Evolutionary conservation across 2,113 vertebrate species (phyloP), one percentile per base, ranked within the genome.

Genomic region (Vidua macroura): DNA sequence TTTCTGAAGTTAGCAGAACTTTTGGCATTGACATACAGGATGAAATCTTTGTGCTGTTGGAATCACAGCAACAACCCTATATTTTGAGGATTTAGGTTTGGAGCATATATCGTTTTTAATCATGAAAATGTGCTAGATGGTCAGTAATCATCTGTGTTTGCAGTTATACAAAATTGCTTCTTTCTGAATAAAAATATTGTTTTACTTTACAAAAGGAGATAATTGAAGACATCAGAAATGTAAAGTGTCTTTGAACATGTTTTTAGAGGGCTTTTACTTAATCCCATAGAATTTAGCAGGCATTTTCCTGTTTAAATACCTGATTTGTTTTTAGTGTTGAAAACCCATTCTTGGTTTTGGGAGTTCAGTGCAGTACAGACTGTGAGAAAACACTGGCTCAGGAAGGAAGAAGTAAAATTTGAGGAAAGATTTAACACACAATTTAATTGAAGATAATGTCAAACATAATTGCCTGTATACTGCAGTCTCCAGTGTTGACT

Each of bases 371-470:
- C 52, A 46, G n/a, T 62, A 30, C 17, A 62, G 78, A 69, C 79
- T 2, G 6, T 80, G 88, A 66, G 67, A 93, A 83, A 90, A 69
- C 25, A 39, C 41, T 64, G 70, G 23, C 41, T 85, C 51, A 60
- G 82, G 87, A 95, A 95, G 79, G 86, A 94, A 92, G 66, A 84
- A 85, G 28, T 89, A 89, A 95, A 89, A 82, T 44, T n/a, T 92
- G 79, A 93, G 72, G 67, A 80, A 92, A 85, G 88, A 73, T 93
- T 79, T 77, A 94, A 60, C 28, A 49, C 53, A 20, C 15, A 41
- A 23, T 85, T 93, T 79, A 22, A 30, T 80, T 76, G 85, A 68
- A 76, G 82, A 64, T 53, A 41, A 83, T 69, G 68, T 74, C 82
- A 66, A 53, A 53, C 86, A 41, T 51, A 66, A 37, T 68, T 76